phyloP scores from a whole-genome alignment of 2,797 vertebrate species.

The Cygnus olor region DNA sequence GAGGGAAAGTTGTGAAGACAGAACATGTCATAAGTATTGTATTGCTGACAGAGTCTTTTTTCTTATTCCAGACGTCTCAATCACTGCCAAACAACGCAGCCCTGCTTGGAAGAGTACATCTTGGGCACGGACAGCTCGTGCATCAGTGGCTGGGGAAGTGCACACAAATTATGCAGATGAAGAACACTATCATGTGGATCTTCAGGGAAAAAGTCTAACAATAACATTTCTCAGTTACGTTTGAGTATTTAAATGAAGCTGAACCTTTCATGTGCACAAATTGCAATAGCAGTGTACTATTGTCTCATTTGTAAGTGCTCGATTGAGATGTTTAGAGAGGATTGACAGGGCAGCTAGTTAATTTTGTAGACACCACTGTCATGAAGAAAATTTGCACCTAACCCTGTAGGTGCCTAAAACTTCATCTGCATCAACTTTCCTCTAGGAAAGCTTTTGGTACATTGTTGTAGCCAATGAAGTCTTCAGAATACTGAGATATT shows the following conservation, averaged over 20 bases:
- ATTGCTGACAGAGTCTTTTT: conserved; percentile 20
- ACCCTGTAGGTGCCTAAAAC: not conserved
- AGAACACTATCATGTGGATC: not conserved
- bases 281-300: not conserved
- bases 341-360: conserved; percentile 2
- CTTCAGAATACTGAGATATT: not conserved
- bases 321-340: not conserved
- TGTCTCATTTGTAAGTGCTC: not conserved
- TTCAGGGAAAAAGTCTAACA: conserved; percentile 9
- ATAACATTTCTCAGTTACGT: not conserved
- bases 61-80: conserved; percentile 26
- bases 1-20: not conserved
- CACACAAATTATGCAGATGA: conserved; percentile 22
- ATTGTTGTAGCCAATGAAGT: not conserved
- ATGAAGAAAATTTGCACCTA: not conserved
- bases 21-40: conserved; percentile 20
- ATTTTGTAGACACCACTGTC: not conserved
- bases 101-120: not conserved
- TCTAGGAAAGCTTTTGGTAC: not conserved
- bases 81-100: conserved; percentile 5
- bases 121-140: not conserved
- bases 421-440: not conserved
- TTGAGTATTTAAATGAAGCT: conserved; percentile 18
- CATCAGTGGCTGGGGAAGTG: not conserved
- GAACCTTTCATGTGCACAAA: not conserved